Evolutionary conservation across 2,113 vertebrate genomes (phyloP), one percentile per base, ranked within the genome.

Genomic region (Sylvia atricapilla): DNA sequence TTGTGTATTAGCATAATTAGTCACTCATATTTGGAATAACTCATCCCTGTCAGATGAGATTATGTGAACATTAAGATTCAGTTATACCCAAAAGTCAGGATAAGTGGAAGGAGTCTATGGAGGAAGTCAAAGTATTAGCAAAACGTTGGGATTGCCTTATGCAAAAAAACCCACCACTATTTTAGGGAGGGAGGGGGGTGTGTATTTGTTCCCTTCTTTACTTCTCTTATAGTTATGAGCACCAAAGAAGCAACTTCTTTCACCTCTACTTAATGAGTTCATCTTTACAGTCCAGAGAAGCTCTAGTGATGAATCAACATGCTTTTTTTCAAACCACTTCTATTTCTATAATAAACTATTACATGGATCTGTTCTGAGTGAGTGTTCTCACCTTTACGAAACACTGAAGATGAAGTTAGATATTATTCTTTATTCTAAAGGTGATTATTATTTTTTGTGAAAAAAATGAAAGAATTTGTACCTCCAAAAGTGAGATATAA

Each of bases 341-440:
- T 41, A 44, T 62, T 74, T 92, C 24, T 25, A 31, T 7, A 22
- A 90, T 15, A 80, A 84, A 39, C 7, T 41, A 70, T n/a, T 56
- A 84, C 58, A 94, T 7, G 0, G 1, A 47, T 50, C 25, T 47
- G 15, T 50, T 75, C 15, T 0, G 0, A 75, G 6, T 21, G n/a
- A 75, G 7, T 68, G 87, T 62, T 73, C 33, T 19, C 7, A 90
- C 22, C 19, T 72, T 81, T 49, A 43, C 10, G 10, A 78, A 77
- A 86, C 2, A 1, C 10, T 62, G 23, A 70, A 74, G 16, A 21
- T 10, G 72, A 82, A 86, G 27, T 28, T 52, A 68, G 22, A 49
- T n/a, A 62, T 5, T 33, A 28, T 16, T 18, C 16, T 19, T 47
- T 41, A 67, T 24, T 75, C 24, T 13, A 19, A 18, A 6, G 3